Base-by-base conservation (phyloP, 1,140 invertebrate genomes). In the Sweltsa coloradensis region DNA sequence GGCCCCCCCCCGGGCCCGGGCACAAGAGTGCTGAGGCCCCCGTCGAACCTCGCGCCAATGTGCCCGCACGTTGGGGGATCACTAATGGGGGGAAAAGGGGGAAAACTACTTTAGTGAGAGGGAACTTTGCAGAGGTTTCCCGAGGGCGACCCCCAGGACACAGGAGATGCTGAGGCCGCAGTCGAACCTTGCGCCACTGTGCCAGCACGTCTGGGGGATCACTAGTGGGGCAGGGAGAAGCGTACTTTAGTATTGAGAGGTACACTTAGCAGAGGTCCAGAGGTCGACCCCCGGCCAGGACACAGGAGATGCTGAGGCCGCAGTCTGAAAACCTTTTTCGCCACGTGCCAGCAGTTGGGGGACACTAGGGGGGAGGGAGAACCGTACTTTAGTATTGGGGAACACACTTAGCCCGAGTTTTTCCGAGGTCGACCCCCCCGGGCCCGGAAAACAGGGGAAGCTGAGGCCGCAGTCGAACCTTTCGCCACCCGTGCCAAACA, bases 1-100 rank as follows among this genome's bases (percentile, higher is more conserved):
- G 13, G 85, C 84, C 5, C 89, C 89, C 13, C 83, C 81, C 36
- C 93, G 66, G n/a, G n/a, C n/a, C n/a, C 13, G 91, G 85, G 60
- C 90, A 95, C 36, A 84, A 85, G 52, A 95, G n/a, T 84, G 61
- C 87, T 89, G 39, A 93, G 71, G 1, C 88, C 86, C 59, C 90
- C 94, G 51, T 87, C 81, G 68, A 87, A 92, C 58, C 83, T 79
- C 5, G 82, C 75, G n/a, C 88, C 88, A 55, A 85, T 79, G 72
- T 88, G 91, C 55, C 85, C 84, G 61, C 90, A 95, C 18, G 81
- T 83, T 92, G 89, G 1, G 89, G 90, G 59, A 93, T 91, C 78
- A 92, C n/a, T n/a, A n/a, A n/a, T n/a, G n/a, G n/a, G n/a, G n/a
- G n/a, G n/a, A n/a, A n/a, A n/a, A n/a, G n/a, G n/a, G n/a, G n/a